Percentiles rank a stretch among this genome's conserved stretches.
Conservation (phyloP, 2,113 vertebrate species). For the Protomyctophum bolini region DNA sequence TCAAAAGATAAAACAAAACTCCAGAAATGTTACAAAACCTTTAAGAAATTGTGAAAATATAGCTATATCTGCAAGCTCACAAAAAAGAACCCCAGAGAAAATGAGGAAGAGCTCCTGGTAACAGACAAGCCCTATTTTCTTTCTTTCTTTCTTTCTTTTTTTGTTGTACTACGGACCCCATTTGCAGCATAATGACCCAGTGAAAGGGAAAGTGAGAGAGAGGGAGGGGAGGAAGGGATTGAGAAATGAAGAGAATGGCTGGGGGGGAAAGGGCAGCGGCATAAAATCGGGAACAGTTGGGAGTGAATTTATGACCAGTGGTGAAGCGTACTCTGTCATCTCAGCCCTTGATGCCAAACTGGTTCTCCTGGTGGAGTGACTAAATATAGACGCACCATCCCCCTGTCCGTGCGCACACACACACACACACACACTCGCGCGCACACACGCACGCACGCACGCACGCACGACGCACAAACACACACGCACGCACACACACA, state of each 20-base stretch:
- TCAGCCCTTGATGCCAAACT: slow-evolving; percentile 56
- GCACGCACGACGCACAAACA: no score
- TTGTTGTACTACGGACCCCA: slow-evolving; percentile 52
- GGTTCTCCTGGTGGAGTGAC: slow-evolving; percentile 55
- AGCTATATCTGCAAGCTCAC: no score
- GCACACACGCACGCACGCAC: no score
- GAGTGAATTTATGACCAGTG: slow-evolving; percentile 61
- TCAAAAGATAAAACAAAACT: no score
- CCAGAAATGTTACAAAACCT: no score
- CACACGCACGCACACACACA: no score
- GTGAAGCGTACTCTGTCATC: slow-evolving; percentile 69
- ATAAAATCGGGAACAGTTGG: slow-evolving; percentile 53
- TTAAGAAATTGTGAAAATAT: no score
- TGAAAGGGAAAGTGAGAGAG: slow-evolving; percentile 7
- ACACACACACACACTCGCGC: no score
- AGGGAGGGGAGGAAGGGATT: slow-evolving; percentile 9
- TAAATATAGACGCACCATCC: slow-evolving; percentile 69
- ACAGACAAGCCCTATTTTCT: slow-evolving; percentile 68
- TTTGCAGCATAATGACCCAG: slow-evolving; percentile 62
- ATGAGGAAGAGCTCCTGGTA: slow-evolving; percentile 25
- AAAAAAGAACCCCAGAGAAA: no score
- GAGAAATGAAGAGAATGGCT: background rate
- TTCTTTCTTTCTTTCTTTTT: slow-evolving; percentile 36
- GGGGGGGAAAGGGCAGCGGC: slow-evolving; percentile 16
- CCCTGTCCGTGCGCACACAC: background rate